Percentiles rank a stretch among this genome's conserved stretches.
These are phyloP conservation scores for Caenorhabditis sinica DNA, from an alignment of 2,888 invertebrate genomes.

Conservation along the genomic window DNA sequence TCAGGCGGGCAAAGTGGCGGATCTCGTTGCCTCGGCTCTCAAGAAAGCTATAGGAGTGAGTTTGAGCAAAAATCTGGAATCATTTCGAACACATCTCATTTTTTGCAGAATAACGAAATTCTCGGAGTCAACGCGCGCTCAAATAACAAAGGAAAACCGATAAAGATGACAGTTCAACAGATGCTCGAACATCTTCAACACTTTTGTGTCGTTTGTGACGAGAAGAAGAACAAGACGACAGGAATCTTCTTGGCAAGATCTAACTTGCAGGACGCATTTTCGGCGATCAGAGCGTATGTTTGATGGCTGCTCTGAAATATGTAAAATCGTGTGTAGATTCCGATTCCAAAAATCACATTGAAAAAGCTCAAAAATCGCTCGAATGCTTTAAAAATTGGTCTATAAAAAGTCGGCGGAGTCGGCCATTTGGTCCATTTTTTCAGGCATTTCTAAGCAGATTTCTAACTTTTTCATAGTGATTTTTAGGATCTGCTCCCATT, in stretches of 20 bases:
- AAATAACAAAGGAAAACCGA: constrained; percentile 25
- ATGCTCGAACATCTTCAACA: constrained; percentile 93
- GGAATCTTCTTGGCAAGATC: constrained; percentile 69
- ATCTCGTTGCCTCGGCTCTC: constrained; percentile 85
- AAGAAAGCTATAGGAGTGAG: constrained; percentile 67
- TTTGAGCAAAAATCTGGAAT: neutral
- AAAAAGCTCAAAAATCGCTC: no score
- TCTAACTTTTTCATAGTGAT: no score
- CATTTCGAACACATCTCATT: neutral
- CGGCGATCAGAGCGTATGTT: constrained; percentile 59
- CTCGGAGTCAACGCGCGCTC: constrained; percentile 21
- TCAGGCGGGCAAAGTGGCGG: constrained; percentile 87
- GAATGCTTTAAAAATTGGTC: no score
- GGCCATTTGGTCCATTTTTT: no score
- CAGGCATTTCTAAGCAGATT: no score
- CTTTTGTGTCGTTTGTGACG: constrained; percentile 87
- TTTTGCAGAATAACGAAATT: constrained; percentile 57
- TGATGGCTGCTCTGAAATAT: neutral
- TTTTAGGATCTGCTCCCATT: no score
- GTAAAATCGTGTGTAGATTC: no score
- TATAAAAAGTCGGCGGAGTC: no score
- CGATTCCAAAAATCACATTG: no score
- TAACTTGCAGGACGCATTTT: constrained; percentile 70
- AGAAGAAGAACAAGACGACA: constrained; percentile 82
- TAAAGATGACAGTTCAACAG: constrained; percentile 61